phyloP scores from a whole-genome alignment of 2,888 invertebrate genomes.

The Taenaris catops region DNA sequence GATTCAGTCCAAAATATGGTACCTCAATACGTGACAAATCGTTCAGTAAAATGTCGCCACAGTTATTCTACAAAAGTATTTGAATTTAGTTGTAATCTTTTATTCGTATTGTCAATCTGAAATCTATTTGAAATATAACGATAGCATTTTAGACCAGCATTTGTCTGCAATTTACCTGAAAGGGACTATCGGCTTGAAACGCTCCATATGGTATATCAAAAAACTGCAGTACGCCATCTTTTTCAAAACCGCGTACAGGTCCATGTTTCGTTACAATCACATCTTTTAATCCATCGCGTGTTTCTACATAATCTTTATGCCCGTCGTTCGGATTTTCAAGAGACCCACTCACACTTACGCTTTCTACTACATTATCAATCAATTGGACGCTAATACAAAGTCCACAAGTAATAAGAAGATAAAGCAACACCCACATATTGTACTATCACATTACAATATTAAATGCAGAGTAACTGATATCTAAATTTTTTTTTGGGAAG shows the following conservation, averaged over 20 bases:
- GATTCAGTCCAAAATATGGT: too few relatives aligned
- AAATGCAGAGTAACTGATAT: too few relatives aligned
- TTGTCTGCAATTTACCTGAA: too few relatives aligned
- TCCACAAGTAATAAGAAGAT: neutral
- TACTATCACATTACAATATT: neutral
- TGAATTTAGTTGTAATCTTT: too few relatives aligned
- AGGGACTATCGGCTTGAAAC: constrained; percentile 28
- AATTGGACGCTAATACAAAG: neutral
- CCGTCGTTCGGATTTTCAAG: neutral
- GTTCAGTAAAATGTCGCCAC: too few relatives aligned
- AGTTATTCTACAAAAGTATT: too few relatives aligned
- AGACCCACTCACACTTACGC: neutral
- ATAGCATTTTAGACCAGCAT: too few relatives aligned
- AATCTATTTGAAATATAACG: too few relatives aligned
- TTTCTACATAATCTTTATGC: neutral
- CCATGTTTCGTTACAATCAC: constrained; percentile 40
- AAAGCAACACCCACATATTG: constrained; percentile 17
- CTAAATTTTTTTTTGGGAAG: neutral
- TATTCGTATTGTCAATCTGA: too few relatives aligned
- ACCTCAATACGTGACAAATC: too few relatives aligned
- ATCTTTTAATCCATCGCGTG: neutral
- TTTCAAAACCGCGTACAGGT: constrained; percentile 35
- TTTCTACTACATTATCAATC: neutral
- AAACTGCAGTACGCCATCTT: constrained; percentile 35
- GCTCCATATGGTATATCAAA: constrained; percentile 56